Evolutionary conservation across 2,888 invertebrate genomes (phyloP).

Genomic region (Tetanocera ferruginea): DNA sequence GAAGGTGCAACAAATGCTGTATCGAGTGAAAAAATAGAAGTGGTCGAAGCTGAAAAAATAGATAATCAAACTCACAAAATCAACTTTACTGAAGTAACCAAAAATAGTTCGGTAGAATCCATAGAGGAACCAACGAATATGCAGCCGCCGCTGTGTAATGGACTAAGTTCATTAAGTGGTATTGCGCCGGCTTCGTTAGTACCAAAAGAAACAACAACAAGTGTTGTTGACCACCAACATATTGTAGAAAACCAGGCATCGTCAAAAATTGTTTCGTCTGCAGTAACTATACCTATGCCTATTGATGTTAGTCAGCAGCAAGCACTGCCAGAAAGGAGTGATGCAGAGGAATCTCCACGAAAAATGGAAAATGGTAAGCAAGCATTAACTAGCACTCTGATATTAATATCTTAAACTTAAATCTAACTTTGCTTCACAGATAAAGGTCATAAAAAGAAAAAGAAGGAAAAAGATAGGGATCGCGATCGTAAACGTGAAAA

Average conservation of each 20-base stretch:
- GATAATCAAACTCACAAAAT: background rate
- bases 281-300: background rate
- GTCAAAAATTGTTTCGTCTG: background rate
- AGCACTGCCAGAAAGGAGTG: background rate
- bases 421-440: conserved; percentile 47
- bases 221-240: background rate
- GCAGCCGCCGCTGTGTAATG: background rate
- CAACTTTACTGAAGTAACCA: background rate
- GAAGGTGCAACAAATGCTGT: conserved; percentile 4
- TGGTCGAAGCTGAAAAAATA: background rate
- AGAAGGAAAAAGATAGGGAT: conserved; percentile 67
- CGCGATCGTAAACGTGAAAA: conserved; percentile 52
- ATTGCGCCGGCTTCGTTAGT: background rate
- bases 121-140: background rate
- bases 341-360: background rate
- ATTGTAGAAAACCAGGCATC: background rate
- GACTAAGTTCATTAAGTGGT: background rate
- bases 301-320: background rate
- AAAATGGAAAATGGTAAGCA: background rate
- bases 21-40: conserved; percentile 13
- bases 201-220: background rate
- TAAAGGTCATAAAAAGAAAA: conserved; percentile 67
- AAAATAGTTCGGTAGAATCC: background rate
- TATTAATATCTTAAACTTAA: background rate
- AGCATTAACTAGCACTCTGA: conserved; percentile 33